Percentiles rank a stretch among this genome's conserved stretches.
Evolutionary conservation across 2,888 invertebrate genomes (phyloP).

Genomic region (Nomada ferruginata): DNA sequence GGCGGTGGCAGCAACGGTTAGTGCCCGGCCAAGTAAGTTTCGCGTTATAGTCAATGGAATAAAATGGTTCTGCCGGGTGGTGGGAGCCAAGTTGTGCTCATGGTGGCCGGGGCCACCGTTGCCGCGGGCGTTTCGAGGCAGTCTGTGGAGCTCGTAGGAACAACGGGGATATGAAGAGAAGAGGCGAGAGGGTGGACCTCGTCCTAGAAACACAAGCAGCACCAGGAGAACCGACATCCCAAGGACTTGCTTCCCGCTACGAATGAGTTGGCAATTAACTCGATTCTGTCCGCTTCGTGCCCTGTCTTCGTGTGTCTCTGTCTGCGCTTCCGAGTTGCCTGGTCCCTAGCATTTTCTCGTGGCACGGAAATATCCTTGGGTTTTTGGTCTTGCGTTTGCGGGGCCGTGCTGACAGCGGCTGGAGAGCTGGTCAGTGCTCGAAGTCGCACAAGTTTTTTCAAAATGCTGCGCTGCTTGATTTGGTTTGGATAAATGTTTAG

Average conservation of each 20-base stretch:
- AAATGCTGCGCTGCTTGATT: slow-evolving; percentile 12
- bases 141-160: slow-evolving; percentile 70
- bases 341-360: slow-evolving; percentile 13
- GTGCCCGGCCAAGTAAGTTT: slow-evolving; percentile 77
- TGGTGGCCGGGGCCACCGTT: slow-evolving; percentile 70
- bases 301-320: slow-evolving; percentile 37
- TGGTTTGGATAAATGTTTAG: slow-evolving; percentile 7
- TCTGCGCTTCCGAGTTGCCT: neutral
- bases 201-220: slow-evolving; percentile 72
- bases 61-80: slow-evolving; percentile 76
- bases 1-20: slow-evolving; percentile 68
- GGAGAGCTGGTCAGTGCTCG: no score
- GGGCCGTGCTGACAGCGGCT: no score
- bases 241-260: slow-evolving; percentile 64
- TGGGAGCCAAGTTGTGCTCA: slow-evolving; percentile 74
- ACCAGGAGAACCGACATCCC: slow-evolving; percentile 68
- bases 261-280: slow-evolving; percentile 73
- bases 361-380: neutral
- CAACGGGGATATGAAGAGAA: slow-evolving; percentile 70
- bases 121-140: slow-evolving; percentile 75
- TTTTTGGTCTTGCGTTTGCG: slow-evolving; percentile 10
- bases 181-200: slow-evolving; percentile 66
- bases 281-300: slow-evolving; percentile 56
- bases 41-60: slow-evolving; percentile 79
- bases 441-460: neutral